Evolutionary conservation across 2,888 invertebrate species (phyloP).

Genomic region (Trachelus iudaicus): DNA sequence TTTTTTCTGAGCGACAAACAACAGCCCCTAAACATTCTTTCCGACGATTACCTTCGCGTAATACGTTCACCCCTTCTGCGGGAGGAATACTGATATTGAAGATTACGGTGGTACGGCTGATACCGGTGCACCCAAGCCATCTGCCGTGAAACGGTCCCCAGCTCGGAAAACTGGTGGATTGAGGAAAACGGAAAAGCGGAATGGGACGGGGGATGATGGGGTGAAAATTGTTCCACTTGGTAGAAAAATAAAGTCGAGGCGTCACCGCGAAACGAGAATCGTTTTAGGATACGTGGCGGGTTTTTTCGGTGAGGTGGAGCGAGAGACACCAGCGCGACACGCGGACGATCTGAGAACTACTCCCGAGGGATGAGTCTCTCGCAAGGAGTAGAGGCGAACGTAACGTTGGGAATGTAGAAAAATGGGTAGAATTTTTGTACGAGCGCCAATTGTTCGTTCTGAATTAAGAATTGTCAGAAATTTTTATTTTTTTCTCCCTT

Average conservation of each 20-base stretch:
- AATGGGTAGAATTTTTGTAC: neutral
- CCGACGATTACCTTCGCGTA: neutral
- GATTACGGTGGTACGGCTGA: neutral
- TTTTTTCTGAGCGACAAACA: neutral
- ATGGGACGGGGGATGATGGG: neutral
- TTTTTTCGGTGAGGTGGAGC: neutral
- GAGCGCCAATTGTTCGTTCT: neutral
- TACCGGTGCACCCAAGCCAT: neutral
- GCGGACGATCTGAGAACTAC: neutral
- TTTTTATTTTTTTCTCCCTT: no score
- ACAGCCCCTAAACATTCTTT: neutral
- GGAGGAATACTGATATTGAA: neutral
- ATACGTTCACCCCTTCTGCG: neutral
- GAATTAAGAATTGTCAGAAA: no score
- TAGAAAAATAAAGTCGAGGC: neutral
- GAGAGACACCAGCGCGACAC: neutral
- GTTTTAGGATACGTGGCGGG: neutral
- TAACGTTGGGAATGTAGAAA: neutral
- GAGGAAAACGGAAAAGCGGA: neutral
- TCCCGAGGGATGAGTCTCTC: neutral
- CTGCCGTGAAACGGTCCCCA: neutral
- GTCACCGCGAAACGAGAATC: neutral
- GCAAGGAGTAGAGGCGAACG: neutral
- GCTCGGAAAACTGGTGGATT: no score
- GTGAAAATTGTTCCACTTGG: neutral